A percentile compares a stretch with the other conserved stretches of the same genome.
Evolutionary conservation across 2,888 invertebrate species (phyloP).

Genomic region (Ormyrus pomaceus): DNA sequence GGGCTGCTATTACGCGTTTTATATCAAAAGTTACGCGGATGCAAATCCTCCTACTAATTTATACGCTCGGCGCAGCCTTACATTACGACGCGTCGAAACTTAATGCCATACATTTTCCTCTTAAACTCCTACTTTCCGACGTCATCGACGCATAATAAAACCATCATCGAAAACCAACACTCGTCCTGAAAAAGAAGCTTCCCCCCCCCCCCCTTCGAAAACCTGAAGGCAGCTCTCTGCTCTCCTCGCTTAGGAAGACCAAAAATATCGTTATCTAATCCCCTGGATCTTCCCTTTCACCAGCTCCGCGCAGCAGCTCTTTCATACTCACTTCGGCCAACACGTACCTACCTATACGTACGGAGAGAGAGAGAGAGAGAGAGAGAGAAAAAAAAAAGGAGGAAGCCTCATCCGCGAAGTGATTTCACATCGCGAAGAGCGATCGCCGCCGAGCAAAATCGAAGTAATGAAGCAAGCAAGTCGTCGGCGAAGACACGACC

Average conservation of each 20-base stretch:
- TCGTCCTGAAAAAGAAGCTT: too few relatives aligned
- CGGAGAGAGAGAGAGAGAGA: not conserved
- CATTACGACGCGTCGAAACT: too few relatives aligned
- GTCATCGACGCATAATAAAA: too few relatives aligned
- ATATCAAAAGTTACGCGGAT: too few relatives aligned
- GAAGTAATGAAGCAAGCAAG: slow-evolving; percentile 41
- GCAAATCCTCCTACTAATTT: too few relatives aligned
- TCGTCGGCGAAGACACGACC: slow-evolving; percentile 2
- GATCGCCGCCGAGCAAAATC: slow-evolving; percentile 33
- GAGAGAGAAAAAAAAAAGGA: not conserved
- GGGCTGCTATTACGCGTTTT: too few relatives aligned
- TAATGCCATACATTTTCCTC: too few relatives aligned
- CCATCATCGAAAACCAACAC: too few relatives aligned
- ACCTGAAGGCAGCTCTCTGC: not conserved
- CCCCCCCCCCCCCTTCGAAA: not conserved
- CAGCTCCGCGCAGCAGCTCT: not conserved
- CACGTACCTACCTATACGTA: not conserved
- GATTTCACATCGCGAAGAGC: slow-evolving; percentile 35
- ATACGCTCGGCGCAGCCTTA: too few relatives aligned
- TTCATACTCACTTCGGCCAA: not conserved
- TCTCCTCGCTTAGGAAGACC: not conserved
- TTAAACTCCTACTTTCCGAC: too few relatives aligned
- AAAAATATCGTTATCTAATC: slow-evolving; percentile 35
- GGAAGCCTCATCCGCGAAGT: slow-evolving; percentile 6
- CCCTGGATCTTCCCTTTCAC: slow-evolving; percentile 39